Base-by-base conservation (phyloP, 1,140 invertebrate species). In the Papilio aristodemus region DNA sequence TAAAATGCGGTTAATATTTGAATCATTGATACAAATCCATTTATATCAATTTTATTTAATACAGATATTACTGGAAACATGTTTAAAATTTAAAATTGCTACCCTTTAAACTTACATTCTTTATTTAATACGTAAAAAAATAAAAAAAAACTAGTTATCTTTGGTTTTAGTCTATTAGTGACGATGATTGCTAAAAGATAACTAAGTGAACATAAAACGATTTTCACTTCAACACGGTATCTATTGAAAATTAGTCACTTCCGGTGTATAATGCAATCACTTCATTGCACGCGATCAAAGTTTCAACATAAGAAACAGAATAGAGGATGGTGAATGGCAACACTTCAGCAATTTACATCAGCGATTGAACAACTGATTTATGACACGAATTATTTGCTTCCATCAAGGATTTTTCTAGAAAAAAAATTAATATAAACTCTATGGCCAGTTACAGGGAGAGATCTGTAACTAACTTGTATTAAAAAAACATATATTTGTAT, bases 211-310 rank as follows among this genome's bases (percentile, higher is more conserved):
- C 43, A 8, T 46, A 4, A 10, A 54, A 54, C 19, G 17, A 32
- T 54, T 54, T 54, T 54, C 46, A 46, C 43, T 54, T 22, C 46
- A 54, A 22, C 19, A 22, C 46, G 46, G 19, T 22, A 25, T 22
- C 27, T 32, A 32, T 54, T 10, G 11, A 54, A 50, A 54, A 13
- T 39, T 10, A 39, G 19, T 25, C 11, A 54, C 46, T 54, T 54
- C 46, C 46, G 46, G 22, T 54, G 19, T 8, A n/a, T 41, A 54
- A 54, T 54, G 46, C 46, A 46, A 19, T 46, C 17, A 10, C 17
- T 14, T 10, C 19, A 54, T 19, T 22, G 22, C 46, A 54, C 46
- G 46, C 46, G 19, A 54, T 54, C 46, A 54, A 10, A 54, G 19
- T 54, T 13, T 54, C 46, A 25, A 25, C 46, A 13, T 54, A 10